phyloP scores from a whole-genome alignment of 2,888 invertebrate species.

The Agonopterix alstromeriana region DNA sequence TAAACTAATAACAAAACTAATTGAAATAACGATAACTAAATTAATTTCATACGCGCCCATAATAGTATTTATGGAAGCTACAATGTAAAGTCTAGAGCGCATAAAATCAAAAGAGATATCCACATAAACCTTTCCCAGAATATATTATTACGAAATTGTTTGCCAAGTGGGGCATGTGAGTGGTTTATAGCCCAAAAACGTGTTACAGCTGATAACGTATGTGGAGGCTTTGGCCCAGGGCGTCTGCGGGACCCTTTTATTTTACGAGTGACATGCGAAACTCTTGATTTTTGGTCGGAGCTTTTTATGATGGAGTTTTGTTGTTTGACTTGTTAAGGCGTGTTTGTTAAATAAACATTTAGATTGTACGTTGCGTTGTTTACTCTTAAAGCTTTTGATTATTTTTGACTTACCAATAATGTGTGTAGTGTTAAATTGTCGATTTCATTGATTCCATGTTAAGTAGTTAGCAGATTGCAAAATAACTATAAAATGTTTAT shows the following conservation, averaged over 20 bases:
- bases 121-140: constrained; percentile 16
- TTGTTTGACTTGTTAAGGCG: constrained; percentile 1
- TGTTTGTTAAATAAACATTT: background rate
- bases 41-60: too few species aligned
- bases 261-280: constrained; percentile 28
- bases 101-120: constrained; percentile 12
- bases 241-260: constrained; percentile 15
- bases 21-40: too few species aligned
- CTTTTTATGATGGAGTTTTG: constrained; percentile 16
- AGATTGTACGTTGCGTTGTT: background rate
- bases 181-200: constrained; percentile 44
- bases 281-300: constrained; percentile 21
- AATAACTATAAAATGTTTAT: too few species aligned
- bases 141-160: constrained; percentile 45
- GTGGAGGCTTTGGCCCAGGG: constrained; percentile 2
- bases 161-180: constrained; percentile 38
- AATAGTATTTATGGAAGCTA: too few species aligned
- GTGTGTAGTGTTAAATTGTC: too few species aligned
- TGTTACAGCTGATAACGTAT: constrained; percentile 18
- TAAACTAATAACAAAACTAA: too few species aligned
- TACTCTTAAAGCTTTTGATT: too few species aligned
- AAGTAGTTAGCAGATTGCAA: too few species aligned
- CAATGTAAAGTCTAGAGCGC: too few species aligned
- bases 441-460: too few species aligned
- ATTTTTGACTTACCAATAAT: too few species aligned